These are phyloP conservation scores for Xerus rutilus DNA, from an alignment of 2,797 vertebrate species.

Conservation along the genomic window DNA sequence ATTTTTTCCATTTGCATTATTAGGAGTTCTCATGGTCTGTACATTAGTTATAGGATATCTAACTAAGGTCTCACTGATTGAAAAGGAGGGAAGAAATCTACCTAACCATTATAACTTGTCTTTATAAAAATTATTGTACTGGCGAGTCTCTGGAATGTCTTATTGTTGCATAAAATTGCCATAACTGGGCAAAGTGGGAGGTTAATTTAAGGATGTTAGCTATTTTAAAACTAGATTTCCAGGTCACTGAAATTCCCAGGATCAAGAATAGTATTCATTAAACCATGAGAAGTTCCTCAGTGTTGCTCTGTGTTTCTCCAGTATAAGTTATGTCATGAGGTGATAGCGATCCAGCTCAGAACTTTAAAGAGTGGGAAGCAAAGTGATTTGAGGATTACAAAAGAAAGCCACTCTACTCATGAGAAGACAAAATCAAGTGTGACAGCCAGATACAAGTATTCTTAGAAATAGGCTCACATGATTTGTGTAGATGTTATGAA, in stretches of 20 bases:
- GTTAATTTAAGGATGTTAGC: slow-evolving; percentile 28
- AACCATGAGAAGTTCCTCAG: neutral
- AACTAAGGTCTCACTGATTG: neutral
- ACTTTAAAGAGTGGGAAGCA: slow-evolving; percentile 67
- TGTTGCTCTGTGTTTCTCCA: slow-evolving; percentile 5
- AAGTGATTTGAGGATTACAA: slow-evolving; percentile 77
- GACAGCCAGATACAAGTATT: slow-evolving; percentile 71
- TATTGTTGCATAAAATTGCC: neutral
- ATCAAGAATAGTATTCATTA: neutral
- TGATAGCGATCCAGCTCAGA: neutral
- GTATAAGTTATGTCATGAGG: neutral
- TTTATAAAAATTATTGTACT: slow-evolving; percentile 24
- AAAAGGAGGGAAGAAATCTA: neutral
- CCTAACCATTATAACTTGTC: neutral
- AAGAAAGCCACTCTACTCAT: slow-evolving; percentile 71
- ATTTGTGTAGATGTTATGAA: slow-evolving; percentile 77
- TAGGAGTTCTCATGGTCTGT: neutral
- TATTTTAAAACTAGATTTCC: slow-evolving; percentile 31
- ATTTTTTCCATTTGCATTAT: neutral
- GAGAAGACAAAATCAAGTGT: slow-evolving; percentile 73
- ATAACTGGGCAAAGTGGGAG: neutral
- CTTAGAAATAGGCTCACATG: slow-evolving; percentile 72
- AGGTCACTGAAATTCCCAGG: slow-evolving; percentile 35
- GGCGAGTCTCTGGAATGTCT: slow-evolving; percentile 14
- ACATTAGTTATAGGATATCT: neutral